Base-by-base conservation (phyloP, 1,140 invertebrate species). In the Ips nitidus region DNA sequence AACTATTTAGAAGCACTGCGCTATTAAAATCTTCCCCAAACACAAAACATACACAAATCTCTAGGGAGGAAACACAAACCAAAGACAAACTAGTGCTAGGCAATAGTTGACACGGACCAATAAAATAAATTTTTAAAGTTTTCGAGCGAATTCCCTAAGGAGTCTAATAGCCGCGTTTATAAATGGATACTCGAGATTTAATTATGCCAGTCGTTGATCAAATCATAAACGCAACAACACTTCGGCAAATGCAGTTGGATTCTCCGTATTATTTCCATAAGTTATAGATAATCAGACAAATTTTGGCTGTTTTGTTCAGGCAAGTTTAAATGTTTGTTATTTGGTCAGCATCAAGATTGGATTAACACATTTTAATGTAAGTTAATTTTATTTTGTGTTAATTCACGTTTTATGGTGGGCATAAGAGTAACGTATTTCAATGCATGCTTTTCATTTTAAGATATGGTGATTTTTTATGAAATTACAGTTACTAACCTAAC, bases 71-170 rank as follows among this genome's bases (percentile, higher is more conserved):
- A 76, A 78, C 67, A 59, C 58, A 71, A 75, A 63, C 63, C 61
- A 72, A 70, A 72, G 70, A 72, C 69, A 77, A 72, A 73, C 71
- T 77, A 76, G 77, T 78, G 67, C 77, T 76, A 78, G 76, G 74
- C 76, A 73, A 71, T 73, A 76, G 72, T 75, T 77, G 76, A 75
- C 75, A 77, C 77, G 66, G 66, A 72, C 69, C 52, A 63, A 73
- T 70, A 70, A 71, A 69, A 66, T 69, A 69, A 43, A 72, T 67
- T 71, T 73, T 58, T 55, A 73, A 75, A 75, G 52, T 73, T 74
- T 71, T 71, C 47, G n/a, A 64, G 74, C 67, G 74, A 71, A 71
- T 71, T 71, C 75, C 70, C 75, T 63, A 40, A 73, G 64, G 75
- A 66, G 43, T 68, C 61, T 71, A 60, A 8, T 63, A 47, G 74